Percentiles rank a stretch among this genome's conserved stretches.
These are phyloP conservation scores for Drosophila picticornis DNA, from an alignment of 2,888 invertebrate species.

Conservation along the genomic window DNA sequence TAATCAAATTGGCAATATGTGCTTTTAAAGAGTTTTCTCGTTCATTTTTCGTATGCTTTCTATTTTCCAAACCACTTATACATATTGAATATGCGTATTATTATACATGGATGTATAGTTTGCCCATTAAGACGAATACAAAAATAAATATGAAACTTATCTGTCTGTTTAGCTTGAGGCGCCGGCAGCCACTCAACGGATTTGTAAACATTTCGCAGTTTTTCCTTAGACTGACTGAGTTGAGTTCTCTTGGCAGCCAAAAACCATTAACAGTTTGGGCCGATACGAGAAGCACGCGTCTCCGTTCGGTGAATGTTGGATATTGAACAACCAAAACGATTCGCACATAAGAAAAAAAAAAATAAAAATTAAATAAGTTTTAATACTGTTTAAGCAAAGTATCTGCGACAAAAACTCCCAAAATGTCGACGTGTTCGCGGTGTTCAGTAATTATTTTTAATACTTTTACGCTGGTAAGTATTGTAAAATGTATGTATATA, in stretches of 20 bases:
- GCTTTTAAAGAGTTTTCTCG: constrained; percentile 18
- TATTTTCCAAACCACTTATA: constrained; percentile 38
- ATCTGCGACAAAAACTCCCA: constrained; percentile 55
- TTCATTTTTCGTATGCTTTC: constrained; percentile 9
- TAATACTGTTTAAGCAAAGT: constrained; percentile 14
- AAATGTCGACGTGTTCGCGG: constrained; percentile 76
- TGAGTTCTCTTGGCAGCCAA: constrained; percentile 45
- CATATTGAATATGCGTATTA: constrained; percentile 27
- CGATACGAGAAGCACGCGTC: constrained; percentile 57
- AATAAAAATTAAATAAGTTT: constrained; percentile 25
- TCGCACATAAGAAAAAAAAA: constrained; percentile 19
- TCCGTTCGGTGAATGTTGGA: constrained; percentile 28
- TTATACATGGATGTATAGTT: constrained; percentile 39
- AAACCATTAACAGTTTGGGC: constrained; percentile 69
- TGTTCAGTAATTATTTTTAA: constrained; percentile 79
- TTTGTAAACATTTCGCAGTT: constrained; percentile 74
- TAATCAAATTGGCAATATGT: constrained; percentile 35
- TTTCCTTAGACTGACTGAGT: constrained; percentile 51
- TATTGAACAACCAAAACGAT: constrained; percentile 14
- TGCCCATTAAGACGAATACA: constrained; percentile 67
- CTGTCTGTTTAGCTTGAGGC: constrained; percentile 29
- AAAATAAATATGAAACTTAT: constrained; percentile 52
- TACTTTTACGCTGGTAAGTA: constrained; percentile 78
- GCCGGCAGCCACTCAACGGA: constrained; percentile 65
- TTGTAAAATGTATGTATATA: not conserved